phyloP scores from a whole-genome alignment of 1,140 invertebrate genomes.

The Microplitis mediator region DNA sequence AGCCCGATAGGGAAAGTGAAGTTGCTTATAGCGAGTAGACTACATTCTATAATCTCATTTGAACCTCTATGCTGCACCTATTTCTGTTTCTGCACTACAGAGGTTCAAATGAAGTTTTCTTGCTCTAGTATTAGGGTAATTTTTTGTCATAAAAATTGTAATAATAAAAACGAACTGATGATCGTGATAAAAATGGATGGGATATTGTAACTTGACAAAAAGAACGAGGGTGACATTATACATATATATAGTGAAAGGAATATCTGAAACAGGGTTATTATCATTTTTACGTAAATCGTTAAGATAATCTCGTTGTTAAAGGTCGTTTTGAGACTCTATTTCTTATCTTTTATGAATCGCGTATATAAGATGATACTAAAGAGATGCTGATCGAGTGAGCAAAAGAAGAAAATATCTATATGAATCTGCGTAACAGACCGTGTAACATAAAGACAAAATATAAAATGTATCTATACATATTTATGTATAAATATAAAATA shows the following conservation, averaged over 20 bases:
- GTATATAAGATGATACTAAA: neutral
- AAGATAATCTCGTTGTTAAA: conserved; percentile 20
- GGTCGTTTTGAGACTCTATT: conserved; percentile 11
- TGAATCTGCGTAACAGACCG: too few species aligned
- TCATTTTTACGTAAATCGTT: conserved; percentile 17
- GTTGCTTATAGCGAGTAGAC: too few species aligned
- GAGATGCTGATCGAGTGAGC: conserved; percentile 3
- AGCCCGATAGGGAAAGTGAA: too few species aligned
- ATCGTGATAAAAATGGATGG: neutral
- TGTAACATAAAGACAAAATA: too few species aligned
- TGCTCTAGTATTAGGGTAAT: neutral
- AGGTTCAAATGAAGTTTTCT: neutral
- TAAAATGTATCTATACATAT: too few species aligned
- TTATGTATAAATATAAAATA: too few species aligned
- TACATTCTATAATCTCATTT: too few species aligned
- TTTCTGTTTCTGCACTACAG: too few species aligned
- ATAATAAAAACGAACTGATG: neutral
- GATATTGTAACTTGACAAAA: conserved; percentile 10
- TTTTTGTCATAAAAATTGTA: neutral
- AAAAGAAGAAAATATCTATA: neutral
- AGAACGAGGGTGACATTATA: neutral
- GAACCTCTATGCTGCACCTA: too few species aligned
- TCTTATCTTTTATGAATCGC: too few species aligned
- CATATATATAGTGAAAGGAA: neutral
- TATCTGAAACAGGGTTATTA: conserved; percentile 10